Conservation (phyloP, 2,888 invertebrate genomes). For the Sinohyriopsis cumingii region DNA sequence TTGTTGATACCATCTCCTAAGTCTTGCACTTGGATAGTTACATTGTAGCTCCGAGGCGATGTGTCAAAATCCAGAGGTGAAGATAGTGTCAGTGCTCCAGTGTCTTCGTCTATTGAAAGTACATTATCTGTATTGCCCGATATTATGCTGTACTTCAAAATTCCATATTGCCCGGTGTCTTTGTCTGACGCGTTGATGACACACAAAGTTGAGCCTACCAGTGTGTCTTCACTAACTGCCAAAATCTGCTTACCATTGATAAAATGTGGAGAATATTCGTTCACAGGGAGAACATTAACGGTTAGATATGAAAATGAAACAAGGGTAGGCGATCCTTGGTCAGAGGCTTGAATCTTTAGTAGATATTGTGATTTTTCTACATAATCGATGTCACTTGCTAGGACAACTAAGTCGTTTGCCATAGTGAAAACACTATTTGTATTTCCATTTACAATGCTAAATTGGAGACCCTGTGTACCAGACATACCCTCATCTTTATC, state of each 20-base stretch:
- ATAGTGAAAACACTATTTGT: slow-evolving; percentile 39
- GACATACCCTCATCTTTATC: slow-evolving; percentile 46
- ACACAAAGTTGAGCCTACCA: slow-evolving; percentile 44
- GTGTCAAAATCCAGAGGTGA: slow-evolving; percentile 57
- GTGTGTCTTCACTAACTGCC: slow-evolving; percentile 40
- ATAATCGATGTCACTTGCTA: slow-evolving; percentile 48
- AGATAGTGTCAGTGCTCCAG: slow-evolving; percentile 49
- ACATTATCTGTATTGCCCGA: slow-evolving; percentile 25
- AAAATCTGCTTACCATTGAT: slow-evolving; percentile 32
- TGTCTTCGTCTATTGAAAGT: slow-evolving; percentile 38
- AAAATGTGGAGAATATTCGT: slow-evolving; percentile 56
- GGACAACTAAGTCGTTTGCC: slow-evolving; percentile 33
- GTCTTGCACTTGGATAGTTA: slow-evolving; percentile 45
- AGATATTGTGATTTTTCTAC: slow-evolving; percentile 45
- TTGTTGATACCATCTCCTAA: slow-evolving; percentile 22
- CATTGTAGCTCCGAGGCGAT: slow-evolving; percentile 24
- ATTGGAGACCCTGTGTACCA: slow-evolving; percentile 38
- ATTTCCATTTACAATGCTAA: slow-evolving; percentile 44
- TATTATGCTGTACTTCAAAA: slow-evolving; percentile 28
- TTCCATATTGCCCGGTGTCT: slow-evolving; percentile 45
- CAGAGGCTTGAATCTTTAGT: slow-evolving; percentile 49
- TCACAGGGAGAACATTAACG: slow-evolving; percentile 48
- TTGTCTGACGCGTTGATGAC: slow-evolving; percentile 46
- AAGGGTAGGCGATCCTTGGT: slow-evolving; percentile 46
- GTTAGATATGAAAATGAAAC: slow-evolving; percentile 38